Conservation (phyloP, 2,797 vertebrate genomes). For the Galago senegalensis region DNA sequence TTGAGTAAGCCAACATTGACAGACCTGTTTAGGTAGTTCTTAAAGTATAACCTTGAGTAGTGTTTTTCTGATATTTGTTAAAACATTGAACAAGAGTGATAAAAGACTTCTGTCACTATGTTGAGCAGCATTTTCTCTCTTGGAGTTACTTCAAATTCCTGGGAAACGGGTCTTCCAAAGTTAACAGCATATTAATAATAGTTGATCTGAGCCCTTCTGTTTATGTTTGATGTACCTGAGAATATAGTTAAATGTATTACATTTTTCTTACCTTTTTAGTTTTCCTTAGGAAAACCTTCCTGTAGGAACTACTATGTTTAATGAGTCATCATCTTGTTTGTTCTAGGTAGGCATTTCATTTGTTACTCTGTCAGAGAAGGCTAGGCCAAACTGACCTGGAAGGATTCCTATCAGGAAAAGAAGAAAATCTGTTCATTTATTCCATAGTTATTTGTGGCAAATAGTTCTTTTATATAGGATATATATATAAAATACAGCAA, state of each 20-base stretch:
- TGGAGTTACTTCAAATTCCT: slow-evolving; percentile 10
- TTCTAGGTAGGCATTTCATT: slow-evolving; percentile 52
- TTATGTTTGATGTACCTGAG: slow-evolving; percentile 21
- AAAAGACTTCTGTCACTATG: background rate
- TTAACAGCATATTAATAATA: background rate
- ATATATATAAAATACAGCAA: slow-evolving; percentile 24
- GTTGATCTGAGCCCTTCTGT: background rate
- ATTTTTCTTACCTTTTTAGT: slow-evolving; percentile 50
- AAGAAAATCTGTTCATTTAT: slow-evolving; percentile 23
- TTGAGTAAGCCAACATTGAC: slow-evolving; percentile 8
- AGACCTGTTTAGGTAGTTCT: slow-evolving; percentile 46
- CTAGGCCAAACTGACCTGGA: slow-evolving; percentile 58
- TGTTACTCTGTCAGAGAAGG: slow-evolving; percentile 36
- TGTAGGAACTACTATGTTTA: slow-evolving; percentile 58
- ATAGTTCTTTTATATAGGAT: slow-evolving; percentile 24
- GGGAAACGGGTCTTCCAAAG: background rate
- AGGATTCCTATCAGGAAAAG: slow-evolving; percentile 56
- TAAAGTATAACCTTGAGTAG: slow-evolving; percentile 10
- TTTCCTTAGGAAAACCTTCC: background rate
- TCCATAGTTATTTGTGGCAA: slow-evolving; percentile 51
- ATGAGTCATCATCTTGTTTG: slow-evolving; percentile 63
- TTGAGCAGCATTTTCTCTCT: slow-evolving; percentile 47
- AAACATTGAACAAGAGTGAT: background rate
- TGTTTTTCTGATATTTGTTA: slow-evolving; percentile 20
- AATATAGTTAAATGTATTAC: slow-evolving; percentile 26